A percentile compares a stretch with the other conserved stretches of the same genome.
Evolutionary conservation across 2,797 vertebrate species (phyloP).

Genomic region (Synanceia verrucosa): DNA sequence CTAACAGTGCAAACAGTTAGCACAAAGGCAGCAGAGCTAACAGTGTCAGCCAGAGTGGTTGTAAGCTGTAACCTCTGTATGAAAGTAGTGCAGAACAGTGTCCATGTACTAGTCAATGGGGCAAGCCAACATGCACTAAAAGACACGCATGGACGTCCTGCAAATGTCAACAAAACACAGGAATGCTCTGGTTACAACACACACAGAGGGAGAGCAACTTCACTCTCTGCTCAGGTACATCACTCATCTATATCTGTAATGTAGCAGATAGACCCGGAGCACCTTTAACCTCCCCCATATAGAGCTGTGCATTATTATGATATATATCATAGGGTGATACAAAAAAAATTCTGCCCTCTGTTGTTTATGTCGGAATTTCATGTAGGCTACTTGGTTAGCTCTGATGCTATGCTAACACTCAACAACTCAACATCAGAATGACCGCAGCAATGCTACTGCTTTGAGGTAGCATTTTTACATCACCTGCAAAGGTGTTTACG

Average conservation of each 20-base stretch:
- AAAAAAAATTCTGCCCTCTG: too few relatives aligned
- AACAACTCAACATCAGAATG: too few relatives aligned
- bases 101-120: not conserved
- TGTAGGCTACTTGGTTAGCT: too few relatives aligned
- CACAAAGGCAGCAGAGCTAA: not conserved
- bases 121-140: not conserved
- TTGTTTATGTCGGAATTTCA: too few relatives aligned
- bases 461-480: too few relatives aligned
- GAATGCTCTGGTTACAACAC: too few relatives aligned
- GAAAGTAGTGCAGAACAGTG: rapidly evolving
- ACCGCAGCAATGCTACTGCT: too few relatives aligned
- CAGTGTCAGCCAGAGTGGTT: not conserved
- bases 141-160: not conserved
- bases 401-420: too few relatives aligned
- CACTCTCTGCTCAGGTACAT: not conserved
- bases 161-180: too few relatives aligned
- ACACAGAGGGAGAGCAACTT: not conserved
- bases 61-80: not conserved
- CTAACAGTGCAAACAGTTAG: not conserved
- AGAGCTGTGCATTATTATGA: too few relatives aligned
- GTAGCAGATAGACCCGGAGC: not conserved
- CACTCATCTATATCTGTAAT: not conserved
- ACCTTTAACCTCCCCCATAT: not conserved
- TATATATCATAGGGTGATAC: too few relatives aligned
- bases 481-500: too few relatives aligned